These are phyloP conservation scores for Podiceps cristatus DNA, from an alignment of 2,113 vertebrate species.

Conservation along the genomic window DNA sequence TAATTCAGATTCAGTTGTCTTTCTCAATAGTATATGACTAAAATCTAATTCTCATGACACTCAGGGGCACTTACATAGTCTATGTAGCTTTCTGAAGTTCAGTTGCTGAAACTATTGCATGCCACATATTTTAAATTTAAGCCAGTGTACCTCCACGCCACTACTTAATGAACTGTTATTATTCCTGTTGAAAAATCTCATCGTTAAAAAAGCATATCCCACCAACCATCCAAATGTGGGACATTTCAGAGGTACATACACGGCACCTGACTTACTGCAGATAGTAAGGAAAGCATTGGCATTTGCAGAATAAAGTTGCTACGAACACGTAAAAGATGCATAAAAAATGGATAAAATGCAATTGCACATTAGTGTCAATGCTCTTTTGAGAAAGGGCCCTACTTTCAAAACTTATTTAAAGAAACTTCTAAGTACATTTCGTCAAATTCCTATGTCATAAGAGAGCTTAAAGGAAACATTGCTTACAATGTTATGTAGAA, in stretches of 20 bases:
- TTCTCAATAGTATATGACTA: not conserved
- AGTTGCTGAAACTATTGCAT: not conserved
- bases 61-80: not conserved
- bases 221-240: not conserved
- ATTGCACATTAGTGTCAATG: not conserved
- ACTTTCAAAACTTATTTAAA: not conserved
- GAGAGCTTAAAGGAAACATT: not conserved
- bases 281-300: not conserved
- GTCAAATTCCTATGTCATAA: not conserved
- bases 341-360: not conserved
- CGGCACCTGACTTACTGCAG: not conserved
- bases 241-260: not conserved
- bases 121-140: not conserved
- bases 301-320: not conserved
- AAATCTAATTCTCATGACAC: not conserved
- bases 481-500: not conserved
- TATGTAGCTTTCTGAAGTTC: not conserved
- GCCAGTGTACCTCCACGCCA: not conserved
- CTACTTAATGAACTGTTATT: not conserved
- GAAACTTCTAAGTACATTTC: not conserved
- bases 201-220: not conserved
- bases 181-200: not conserved
- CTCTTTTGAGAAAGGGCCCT: not conserved
- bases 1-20: not conserved
- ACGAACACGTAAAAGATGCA: not conserved